A percentile compares a stretch with the other conserved stretches of the same genome.
These are phyloP conservation scores for Zoroaster sp. DNA, from an alignment of 53 echinoderm and acorn worm species.

Conservation along the genomic window DNA sequence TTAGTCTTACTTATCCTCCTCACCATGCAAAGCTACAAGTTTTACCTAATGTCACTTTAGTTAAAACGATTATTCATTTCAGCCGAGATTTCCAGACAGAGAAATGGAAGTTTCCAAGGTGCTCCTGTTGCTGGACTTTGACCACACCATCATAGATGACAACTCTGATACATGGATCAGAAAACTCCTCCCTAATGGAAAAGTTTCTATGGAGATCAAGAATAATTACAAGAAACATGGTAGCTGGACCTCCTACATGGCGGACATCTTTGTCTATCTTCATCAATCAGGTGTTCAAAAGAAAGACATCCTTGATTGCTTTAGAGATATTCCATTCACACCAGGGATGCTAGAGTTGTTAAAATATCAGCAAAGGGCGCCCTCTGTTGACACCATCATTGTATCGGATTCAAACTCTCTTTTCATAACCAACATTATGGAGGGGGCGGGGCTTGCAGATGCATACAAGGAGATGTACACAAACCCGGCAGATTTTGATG, in stretches of 20 bases:
- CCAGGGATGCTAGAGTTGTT: constrained; percentile 81
- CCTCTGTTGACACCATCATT: constrained; percentile 69
- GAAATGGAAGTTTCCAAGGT: constrained; percentile 17
- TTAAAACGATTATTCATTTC: constrained; percentile 14
- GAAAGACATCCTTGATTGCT: constrained; percentile 51
- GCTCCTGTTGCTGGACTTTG: constrained; percentile 83
- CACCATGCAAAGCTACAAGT: not conserved
- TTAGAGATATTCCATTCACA: constrained; percentile 65
- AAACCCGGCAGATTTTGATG: constrained; percentile 85
- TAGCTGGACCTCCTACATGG: constrained; percentile 87
- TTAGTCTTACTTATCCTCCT: too few relatives aligned
- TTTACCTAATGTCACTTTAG: too few relatives aligned
- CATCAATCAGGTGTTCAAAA: constrained; percentile 51
- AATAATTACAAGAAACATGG: constrained; percentile 59
- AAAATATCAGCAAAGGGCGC: constrained; percentile 50
- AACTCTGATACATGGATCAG: constrained; percentile 86
- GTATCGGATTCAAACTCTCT: constrained; percentile 85
- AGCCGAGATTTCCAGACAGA: constrained; percentile 1
- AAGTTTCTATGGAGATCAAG: constrained; percentile 60
- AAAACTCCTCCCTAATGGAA: constrained; percentile 65
- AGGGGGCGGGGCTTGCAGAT: constrained; percentile 14
- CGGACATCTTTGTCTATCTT: constrained; percentile 73
- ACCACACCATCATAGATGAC: constrained; percentile 87
- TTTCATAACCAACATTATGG: constrained; percentile 75
- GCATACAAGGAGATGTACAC: constrained; percentile 66